Base-by-base conservation (phyloP, 2,113 vertebrate genomes). In the Alosa alosa region DNA sequence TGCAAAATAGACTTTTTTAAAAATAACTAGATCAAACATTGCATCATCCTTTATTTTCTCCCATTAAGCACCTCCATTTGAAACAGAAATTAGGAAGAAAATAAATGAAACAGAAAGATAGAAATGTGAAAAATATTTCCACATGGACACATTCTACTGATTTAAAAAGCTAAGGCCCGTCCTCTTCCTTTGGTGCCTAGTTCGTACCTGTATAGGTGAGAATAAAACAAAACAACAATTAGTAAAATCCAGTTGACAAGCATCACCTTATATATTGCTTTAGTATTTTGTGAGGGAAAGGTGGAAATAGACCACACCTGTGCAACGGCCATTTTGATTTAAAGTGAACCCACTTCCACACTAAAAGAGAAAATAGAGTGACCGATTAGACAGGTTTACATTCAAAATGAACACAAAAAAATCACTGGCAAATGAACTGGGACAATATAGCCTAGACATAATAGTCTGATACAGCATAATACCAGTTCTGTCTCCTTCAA, bases 341-440 rank as follows among this genome's bases (percentile, higher is more conserved):
- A 96, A 94, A 82, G 94, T 94, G 90, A 98, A 97, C 91, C 96
- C 96, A 88, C 95, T 90, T 86, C 97, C 97, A n/a, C 97, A 98
- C 97, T 98, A 92, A 86, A 91, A 89, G 83, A 47, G 18, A 88
- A 49, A 84, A 83, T n/a, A 39, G 9, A 3, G 44, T 39, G 55
- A 39, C 9, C 0, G 36, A 3, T 82, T 5, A 0, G 45, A 36
- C 22, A 64, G 22, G n/a, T n/a, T 64, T 1, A n/a, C 60, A 25
- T 25, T 64, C 1, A 64, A 64, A n/a, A 57, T 57, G 18, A 25
- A 25, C 3, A 6, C 22, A 57, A 57, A 20, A 57, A 57, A 57
- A 5, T 18, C 52, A 57, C n/a, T 15, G n/a, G 60, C n/a, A 25
- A 64, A 25, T 5, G 1, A 31, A 31, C 31, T 31, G 31, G 31